phyloP scores from a whole-genome alignment of 2,113 vertebrate species.

The Tenebrosternarchus preto region DNA sequence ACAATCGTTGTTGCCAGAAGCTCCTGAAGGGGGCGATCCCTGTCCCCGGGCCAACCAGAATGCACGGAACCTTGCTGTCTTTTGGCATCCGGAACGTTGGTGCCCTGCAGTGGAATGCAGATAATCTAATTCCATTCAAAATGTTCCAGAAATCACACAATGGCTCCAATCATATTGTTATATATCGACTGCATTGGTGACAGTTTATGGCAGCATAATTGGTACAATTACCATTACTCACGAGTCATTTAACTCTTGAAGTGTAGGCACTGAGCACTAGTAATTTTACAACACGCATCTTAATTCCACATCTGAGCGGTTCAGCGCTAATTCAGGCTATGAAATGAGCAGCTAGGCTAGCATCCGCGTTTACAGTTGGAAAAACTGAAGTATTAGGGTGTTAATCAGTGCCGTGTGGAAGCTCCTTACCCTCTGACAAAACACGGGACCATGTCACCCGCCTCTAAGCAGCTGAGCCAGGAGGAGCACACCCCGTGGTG shows the following conservation, averaged over 20 bases:
- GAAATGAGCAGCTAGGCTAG: too few species aligned
- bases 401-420: not conserved
- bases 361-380: too few species aligned
- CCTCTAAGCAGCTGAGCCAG: slow-evolving; percentile 92
- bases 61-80: slow-evolving; percentile 88
- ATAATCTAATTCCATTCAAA: not conserved
- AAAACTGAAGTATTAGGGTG: too few species aligned
- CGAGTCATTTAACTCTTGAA: too few species aligned
- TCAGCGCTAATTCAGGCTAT: too few species aligned
- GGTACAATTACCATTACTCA: too few species aligned
- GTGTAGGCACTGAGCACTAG: too few species aligned
- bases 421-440: slow-evolving; percentile 90
- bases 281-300: too few species aligned
- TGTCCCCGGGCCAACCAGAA: slow-evolving; percentile 93
- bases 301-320: too few species aligned
- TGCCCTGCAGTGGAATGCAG: slow-evolving; percentile 71
- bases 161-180: not conserved
- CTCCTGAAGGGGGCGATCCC: slow-evolving; percentile 97
- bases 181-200: not conserved
- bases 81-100: slow-evolving; percentile 92
- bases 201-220: too few species aligned
- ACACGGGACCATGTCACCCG: slow-evolving; percentile 89
- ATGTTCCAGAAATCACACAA: not conserved
- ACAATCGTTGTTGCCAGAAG: slow-evolving; percentile 96
- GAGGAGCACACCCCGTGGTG: slow-evolving; percentile 97